Evolutionary conservation across 2,888 invertebrate genomes (phyloP), one percentile per base, ranked within the genome.

Genomic region (Yponomeuta evonymella): DNA sequence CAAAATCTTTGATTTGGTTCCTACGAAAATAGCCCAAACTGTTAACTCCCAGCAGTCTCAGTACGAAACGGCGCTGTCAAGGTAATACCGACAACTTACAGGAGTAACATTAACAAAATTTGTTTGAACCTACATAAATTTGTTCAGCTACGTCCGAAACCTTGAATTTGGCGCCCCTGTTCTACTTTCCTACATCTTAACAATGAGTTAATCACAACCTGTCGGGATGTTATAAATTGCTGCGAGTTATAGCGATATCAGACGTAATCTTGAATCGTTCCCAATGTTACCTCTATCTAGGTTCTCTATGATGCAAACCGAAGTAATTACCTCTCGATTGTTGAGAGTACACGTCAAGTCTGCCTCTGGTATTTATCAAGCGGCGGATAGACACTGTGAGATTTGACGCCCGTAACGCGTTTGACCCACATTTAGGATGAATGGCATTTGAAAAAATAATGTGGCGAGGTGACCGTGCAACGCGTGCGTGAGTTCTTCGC

Each of bases 151-250:
- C 82, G 82, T 85, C 80, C 81, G 76, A 81, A 81, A 83, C 90
- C 90, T 89, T 89, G 87, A 79, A 84, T 84, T 84, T 84, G 83
- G 85, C 84, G 88, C 88, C 88, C 89, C 89, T 78, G 88, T 89
- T 86, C 89, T 86, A 89, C 87, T 89, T 89, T 88, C 82, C 84
- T 85, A 88, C 83, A 85, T 89, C 85, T 87, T 83, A 85, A 87
- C 87, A 87, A 88, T 86, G 80, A 81, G 79, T 87, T 86, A 86
- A 88, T 86, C 84, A 88, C 83, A 79, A 84, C 81, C 82, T 81
- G 83, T 81, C 81, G 79, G 77, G 77, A 79, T 75, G 71, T 74
- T 71, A 74, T 73, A 73, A 76, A 79, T 76, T 78, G 72, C 73
- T 71, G 75, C 74, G 75, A 73, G 74, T 79, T 75, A 73, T 73